phyloP scores from a whole-genome alignment of 2,113 vertebrate genomes.

The Hemibagrus wyckioides region DNA sequence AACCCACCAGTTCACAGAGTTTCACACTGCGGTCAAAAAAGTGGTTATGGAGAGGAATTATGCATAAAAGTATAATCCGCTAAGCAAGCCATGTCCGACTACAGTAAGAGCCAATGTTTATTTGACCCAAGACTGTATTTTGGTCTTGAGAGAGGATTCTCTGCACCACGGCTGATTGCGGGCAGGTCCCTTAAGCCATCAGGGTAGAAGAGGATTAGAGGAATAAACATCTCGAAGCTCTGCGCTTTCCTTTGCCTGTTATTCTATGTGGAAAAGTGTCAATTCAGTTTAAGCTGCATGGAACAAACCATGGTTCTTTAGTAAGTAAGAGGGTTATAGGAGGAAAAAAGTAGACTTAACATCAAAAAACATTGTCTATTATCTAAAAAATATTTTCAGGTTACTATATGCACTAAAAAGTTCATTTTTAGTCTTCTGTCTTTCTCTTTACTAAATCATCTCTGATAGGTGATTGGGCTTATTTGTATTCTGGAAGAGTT shows the following conservation, averaged over 20 bases:
- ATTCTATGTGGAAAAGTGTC: constrained; percentile 14
- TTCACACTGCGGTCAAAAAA: constrained; percentile 11
- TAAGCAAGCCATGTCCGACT: constrained; percentile 16
- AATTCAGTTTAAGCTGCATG: constrained; percentile 19
- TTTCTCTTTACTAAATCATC: neutral
- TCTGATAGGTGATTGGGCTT: neutral
- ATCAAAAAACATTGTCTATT: too few species aligned
- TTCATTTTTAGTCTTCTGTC: neutral
- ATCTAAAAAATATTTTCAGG: too few species aligned
- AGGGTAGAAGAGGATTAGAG: constrained; percentile 45
- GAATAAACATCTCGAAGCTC: constrained; percentile 43
- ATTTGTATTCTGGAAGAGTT: neutral
- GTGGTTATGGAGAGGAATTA: constrained; percentile 29
- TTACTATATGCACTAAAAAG: neutral
- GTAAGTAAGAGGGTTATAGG: neutral
- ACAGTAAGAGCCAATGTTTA: constrained; percentile 35
- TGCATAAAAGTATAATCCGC: constrained; percentile 35
- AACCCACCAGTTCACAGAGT: constrained; percentile 18
- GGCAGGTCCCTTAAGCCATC: constrained; percentile 43
- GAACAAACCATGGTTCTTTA: neutral
- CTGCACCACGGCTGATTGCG: constrained; percentile 46
- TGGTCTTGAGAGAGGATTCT: constrained; percentile 27
- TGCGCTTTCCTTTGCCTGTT: constrained; percentile 46
- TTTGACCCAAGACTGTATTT: constrained; percentile 44
- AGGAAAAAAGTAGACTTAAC: neutral